phyloP scores from a whole-genome alignment of 2,797 vertebrate genomes.

The Lagocephalus sceleratus region DNA sequence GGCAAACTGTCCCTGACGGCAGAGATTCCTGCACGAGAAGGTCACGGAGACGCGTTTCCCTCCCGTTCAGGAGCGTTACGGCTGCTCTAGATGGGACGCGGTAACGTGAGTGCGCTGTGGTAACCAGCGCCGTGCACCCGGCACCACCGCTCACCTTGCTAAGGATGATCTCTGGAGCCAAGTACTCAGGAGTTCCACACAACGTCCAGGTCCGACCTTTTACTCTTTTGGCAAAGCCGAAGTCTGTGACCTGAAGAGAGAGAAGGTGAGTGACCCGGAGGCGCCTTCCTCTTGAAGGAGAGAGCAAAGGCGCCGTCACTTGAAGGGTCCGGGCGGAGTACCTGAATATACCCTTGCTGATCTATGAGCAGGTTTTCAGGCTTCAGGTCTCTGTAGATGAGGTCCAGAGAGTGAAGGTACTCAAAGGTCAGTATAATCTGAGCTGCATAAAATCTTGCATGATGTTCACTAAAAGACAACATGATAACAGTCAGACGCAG shows the following conservation, averaged over 20 bases:
- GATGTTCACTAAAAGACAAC: slow-evolving; percentile 84
- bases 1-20: no score
- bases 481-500: slow-evolving; percentile 9
- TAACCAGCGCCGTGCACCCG: neutral
- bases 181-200: slow-evolving; percentile 98
- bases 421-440: slow-evolving; percentile 99
- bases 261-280: neutral
- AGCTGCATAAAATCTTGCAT: slow-evolving; percentile 98
- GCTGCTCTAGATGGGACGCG: no score
- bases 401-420: slow-evolving; percentile 99
- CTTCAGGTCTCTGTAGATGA: slow-evolving; percentile 99
- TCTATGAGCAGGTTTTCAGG: slow-evolving; percentile 99
- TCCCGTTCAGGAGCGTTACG: no score
- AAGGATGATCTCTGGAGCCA: slow-evolving; percentile 99
- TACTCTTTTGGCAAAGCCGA: slow-evolving; percentile 99
- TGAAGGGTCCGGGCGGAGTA: slow-evolving; percentile 45
- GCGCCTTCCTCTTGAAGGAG: neutral
- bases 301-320: neutral
- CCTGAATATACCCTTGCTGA: slow-evolving; percentile 99
- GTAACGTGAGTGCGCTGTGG: no score
- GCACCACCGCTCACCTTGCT: slow-evolving; percentile 86
- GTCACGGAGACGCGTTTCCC: no score
- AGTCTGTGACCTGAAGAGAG: slow-evolving; percentile 91
- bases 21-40: no score
- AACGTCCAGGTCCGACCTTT: slow-evolving; percentile 99